Evolutionary conservation across 2,113 vertebrate genomes (phyloP).

Genomic region (Pelusios castaneus): DNA sequence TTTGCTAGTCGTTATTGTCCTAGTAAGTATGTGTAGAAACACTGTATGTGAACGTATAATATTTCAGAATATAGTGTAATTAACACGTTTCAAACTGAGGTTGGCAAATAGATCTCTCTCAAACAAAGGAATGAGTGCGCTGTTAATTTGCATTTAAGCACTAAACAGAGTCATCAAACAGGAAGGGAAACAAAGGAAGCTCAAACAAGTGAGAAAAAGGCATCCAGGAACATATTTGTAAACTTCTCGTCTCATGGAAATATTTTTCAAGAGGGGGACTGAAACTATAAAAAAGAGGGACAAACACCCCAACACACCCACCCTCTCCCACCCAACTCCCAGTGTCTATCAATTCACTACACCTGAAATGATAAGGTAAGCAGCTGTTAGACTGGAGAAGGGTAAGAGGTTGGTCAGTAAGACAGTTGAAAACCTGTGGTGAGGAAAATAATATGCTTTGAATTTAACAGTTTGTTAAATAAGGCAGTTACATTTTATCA

Average conservation of each 20-base stretch:
- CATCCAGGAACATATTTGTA: not conserved
- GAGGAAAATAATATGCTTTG: not conserved
- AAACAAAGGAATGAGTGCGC: not conserved
- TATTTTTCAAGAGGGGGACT: not conserved
- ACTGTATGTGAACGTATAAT: not conserved
- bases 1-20: not conserved
- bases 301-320: too few relatives aligned
- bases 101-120: not conserved
- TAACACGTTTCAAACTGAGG: not conserved
- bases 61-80: not conserved
- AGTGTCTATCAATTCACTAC: not conserved
- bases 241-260: not conserved
- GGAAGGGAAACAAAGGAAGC: not conserved
- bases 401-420: not conserved
- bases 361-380: not conserved
- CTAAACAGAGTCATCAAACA: not conserved
- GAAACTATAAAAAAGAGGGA: not conserved
- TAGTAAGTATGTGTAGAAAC: not conserved
- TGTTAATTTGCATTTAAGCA: not conserved
- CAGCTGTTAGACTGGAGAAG: not conserved
- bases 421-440: not conserved
- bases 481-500: not conserved
- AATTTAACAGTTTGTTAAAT: not conserved
- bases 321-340: too few relatives aligned
- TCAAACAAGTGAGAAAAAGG: not conserved